Evolutionary conservation across 2,888 invertebrate genomes (phyloP), one percentile per base, ranked within the genome.

Genomic region (Priocnemis perturbator): DNA sequence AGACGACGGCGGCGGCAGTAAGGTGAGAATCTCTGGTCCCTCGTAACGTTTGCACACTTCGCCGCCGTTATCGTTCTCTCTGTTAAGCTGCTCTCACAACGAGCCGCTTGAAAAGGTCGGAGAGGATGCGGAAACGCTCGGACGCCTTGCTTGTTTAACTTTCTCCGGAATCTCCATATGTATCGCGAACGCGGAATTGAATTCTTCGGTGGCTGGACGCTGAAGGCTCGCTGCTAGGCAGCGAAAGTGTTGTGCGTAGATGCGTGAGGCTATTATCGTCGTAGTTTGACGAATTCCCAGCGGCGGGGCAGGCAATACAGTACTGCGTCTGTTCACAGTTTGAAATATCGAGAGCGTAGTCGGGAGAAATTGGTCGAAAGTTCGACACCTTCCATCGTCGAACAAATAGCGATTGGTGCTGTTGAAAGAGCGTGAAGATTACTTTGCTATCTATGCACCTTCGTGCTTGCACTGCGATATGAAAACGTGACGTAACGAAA

Each of bases 1-100:
- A 23, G 48, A 55, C 52, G 57, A 56, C 23, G 52, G 52, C 59
- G 67, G 52, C 23, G 52, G 52, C 59, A 64, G 52, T 44, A 52
- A 50, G 53, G 55, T 63, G 55, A 59, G 62, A 44, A 64, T 71
- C 59, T 64, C 37, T 2, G 7, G 7, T 61, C 50, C 19, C 23
- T 60, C 26, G 45, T 48, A 30, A 23, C 20, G 53, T 58, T 56
- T 60, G 61, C 50, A 61, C 60, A 56, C 68, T 67, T 30, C 52
- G 37, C 37, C 11, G 61, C 26, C 67, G 62, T 71, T 78, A 78
- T 77, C 73, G 63, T 68, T 60, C 61, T 59, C 58, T 67, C 68
- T 77, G 74, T 37, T 37, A 63, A 76, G 55, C 56, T 57, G 48
- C 50, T 21, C 68, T 71, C 69, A 57, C 59, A 63, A 21, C 68